A percentile compares a stretch with the other conserved stretches of the same genome.
Evolutionary conservation across 2,797 vertebrate genomes (phyloP).

Genomic region (Uromys caudimaculatus): DNA sequence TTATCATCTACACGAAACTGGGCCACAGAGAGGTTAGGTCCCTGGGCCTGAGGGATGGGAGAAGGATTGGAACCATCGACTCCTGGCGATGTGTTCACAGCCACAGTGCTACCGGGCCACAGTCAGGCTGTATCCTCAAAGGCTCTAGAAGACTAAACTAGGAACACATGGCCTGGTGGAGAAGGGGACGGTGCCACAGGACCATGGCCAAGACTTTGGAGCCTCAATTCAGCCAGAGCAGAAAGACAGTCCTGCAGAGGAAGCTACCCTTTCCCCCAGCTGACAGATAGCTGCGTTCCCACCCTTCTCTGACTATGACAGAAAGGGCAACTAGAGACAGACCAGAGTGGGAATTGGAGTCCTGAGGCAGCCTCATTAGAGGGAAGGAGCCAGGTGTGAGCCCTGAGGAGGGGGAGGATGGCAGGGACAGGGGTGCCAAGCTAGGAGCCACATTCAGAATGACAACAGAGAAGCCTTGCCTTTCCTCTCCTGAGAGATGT

Average conservation of each 20-base stretch:
- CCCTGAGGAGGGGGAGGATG: not conserved
- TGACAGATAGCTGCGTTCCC: not conserved
- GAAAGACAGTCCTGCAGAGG: not conserved
- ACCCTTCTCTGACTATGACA: slow-evolving; percentile 3
- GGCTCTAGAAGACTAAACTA: not conserved
- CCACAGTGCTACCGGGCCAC: not conserved
- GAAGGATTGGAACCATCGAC: not conserved
- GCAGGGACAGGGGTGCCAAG: not conserved
- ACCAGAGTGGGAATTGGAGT: not conserved
- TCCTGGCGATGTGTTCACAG: not conserved
- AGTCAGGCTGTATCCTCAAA: not conserved
- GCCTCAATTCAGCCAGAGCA: not conserved
- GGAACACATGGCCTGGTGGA: not conserved
- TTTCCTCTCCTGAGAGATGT: not conserved
- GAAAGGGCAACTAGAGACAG: slow-evolving; percentile 2
- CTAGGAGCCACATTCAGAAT: not conserved
- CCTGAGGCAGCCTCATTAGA: not conserved
- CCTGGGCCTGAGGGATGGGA: not conserved
- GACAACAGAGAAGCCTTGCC: not conserved
- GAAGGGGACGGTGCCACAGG: not conserved
- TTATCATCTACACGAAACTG: not conserved
- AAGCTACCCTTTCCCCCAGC: not conserved
- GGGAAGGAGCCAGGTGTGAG: not conserved
- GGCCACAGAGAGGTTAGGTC: not conserved
- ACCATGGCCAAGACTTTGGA: not conserved